phyloP scores from a whole-genome alignment of 2,797 vertebrate species.

The Macroramphosus scolopax region DNA sequence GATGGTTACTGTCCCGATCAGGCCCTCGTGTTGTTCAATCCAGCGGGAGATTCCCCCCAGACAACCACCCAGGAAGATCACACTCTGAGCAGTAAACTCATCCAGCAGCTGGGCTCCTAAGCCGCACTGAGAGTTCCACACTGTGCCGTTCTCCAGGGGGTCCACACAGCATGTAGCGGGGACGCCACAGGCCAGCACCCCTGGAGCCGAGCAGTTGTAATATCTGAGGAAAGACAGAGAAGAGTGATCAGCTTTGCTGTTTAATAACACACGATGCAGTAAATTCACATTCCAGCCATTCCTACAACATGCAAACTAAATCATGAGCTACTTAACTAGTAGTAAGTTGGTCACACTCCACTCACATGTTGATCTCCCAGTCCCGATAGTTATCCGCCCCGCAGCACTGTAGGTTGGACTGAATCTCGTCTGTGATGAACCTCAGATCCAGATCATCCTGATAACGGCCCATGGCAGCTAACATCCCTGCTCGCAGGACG shows the following conservation, averaged over 20 bases:
- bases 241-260: not conserved
- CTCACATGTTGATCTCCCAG: constrained; percentile 89
- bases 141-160: constrained; percentile 79
- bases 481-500: constrained; percentile 73
- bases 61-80: constrained; percentile 83
- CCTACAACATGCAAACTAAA: not conserved
- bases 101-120: constrained; percentile 74
- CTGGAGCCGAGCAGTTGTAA: constrained; percentile 90
- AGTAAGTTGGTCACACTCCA: constrained; percentile 26
- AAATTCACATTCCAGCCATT: constrained; percentile 4
- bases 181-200: constrained; percentile 84
- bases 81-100: constrained; percentile 63
- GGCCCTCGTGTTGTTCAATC: constrained; percentile 69
- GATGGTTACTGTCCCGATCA: constrained; percentile 29
- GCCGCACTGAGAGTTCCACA: constrained; percentile 85
- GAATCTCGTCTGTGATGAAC: constrained; percentile 89
- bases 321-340: not conserved
- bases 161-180: constrained; percentile 88
- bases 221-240: constrained; percentile 75
- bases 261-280: too few relatives aligned
- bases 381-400: constrained; percentile 85
- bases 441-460: constrained; percentile 86
- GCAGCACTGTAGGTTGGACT: constrained; percentile 85
- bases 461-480: constrained; percentile 80
- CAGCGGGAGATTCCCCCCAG: constrained; percentile 76